Base-by-base conservation (phyloP, 2,888 invertebrate genomes). In the Antheraea assamensis region DNA sequence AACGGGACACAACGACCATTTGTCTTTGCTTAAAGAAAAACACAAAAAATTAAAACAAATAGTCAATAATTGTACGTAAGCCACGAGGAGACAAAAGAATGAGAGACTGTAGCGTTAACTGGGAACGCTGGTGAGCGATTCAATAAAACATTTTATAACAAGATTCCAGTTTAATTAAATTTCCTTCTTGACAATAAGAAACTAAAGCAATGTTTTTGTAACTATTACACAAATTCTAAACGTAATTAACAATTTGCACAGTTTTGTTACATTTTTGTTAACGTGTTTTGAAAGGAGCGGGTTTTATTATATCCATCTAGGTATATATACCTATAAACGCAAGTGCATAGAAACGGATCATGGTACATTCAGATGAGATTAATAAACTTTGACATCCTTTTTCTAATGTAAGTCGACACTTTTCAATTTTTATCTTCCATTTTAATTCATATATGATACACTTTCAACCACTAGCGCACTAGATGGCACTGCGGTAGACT, bases 31-130 rank as follows among this genome's bases (percentile, higher is more conserved):
- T 64, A 15, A 4, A 52, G 72, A 75, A 83, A 82, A 80, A 77
- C 73, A 71, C 42, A 77, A 78, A 81, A 88, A 88, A 89, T 89
- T 88, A 84, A 89, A 87, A 89, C 82, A 85, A 88, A 89, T 89
- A 86, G 88, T 82, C 79, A 71, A 42, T 35, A 74, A 68, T 76
- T 77, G 76, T 30, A 75, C 76, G 72, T 73, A 49, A 68, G 35
- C 7, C 47, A 24, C 13, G 21, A 55, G 71, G 76, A 76, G 79
- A 81, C 81, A 80, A 77, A 80, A 80, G 76, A 79, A 74, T 74
- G 74, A 2, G 74, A 2, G 61, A 30, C 27, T 64, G 78, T 55
- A 35, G 27, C 55, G 64, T 24, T 58, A 24, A 13, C n/a, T 58
- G 13, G 58, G n/a, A 58, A 31, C 52, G 31, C 30, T 30, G 52